Base-by-base conservation (phyloP, 1,140 invertebrate species). In the Propsilocerus akamusi region DNA sequence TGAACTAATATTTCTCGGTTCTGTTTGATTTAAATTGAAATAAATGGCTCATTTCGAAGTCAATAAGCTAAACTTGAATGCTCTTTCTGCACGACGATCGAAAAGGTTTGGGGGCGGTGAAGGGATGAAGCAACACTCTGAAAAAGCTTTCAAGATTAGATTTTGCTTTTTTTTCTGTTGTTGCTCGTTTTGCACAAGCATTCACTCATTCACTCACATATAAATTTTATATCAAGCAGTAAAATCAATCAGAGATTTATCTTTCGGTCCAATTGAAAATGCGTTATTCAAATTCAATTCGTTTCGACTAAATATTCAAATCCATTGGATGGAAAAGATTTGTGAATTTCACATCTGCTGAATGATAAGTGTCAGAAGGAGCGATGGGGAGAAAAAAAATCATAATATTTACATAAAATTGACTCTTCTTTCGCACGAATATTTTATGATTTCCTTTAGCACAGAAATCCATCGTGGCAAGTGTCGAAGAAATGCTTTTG, bases 351-450 rank as follows among this genome's bases (percentile, higher is more conserved):
- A n/a, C n/a, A n/a, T n/a, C n/a, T n/a, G n/a, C n/a, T n/a, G n/a
- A n/a, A n/a, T n/a, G n/a, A n/a, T n/a, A n/a, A n/a, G n/a, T n/a
- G n/a, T n/a, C n/a, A n/a, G n/a, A n/a, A n/a, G n/a, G n/a, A n/a
- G 32, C 20, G 22, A 41, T 20, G 14, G 20, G 20, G 32, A 37
- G 20, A 7, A 41, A 20, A 41, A 41, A 41, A 41, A 41, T 41
- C 34, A 14, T 41, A 41, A 41, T 41, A 41, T 41, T 41, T 41
- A 41, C 34, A 41, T 41, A 4, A 41, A 41, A 41, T 41, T 41
- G n/a, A 41, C 17, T 41, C 10, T 41, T 37, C 22, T 41, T 37
- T 41, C 22, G 17, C 17, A 17, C 34, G 10, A 41, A 41, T 41
- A 20, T 20, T 41, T 41, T 20, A 41, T 41, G 34, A 41, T 41